Conservation (phyloP, 2,888 invertebrate genomes). For the Periphyllus acericola region DNA sequence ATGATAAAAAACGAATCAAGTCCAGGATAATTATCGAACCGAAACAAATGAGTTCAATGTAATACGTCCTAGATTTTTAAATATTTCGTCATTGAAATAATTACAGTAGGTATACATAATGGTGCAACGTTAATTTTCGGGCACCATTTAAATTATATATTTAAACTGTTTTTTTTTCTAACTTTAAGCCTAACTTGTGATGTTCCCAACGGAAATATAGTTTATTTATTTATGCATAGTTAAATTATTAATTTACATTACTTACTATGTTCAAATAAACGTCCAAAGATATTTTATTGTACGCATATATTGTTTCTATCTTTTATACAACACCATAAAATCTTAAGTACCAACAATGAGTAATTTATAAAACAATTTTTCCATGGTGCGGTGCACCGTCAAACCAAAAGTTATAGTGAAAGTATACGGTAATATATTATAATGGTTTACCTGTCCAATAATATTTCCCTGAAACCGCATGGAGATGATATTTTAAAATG, state of each 20-base stretch:
- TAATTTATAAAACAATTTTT: not conserved
- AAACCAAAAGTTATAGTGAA: not conserved
- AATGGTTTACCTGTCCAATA: too few relatives aligned
- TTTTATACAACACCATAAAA: not conserved
- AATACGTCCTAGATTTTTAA: constrained; percentile 41
- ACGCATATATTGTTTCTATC: not conserved
- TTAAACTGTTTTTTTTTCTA: not conserved
- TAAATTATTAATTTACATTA: not conserved
- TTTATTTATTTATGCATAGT: not conserved
- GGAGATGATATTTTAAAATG: too few relatives aligned
- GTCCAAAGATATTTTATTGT: not conserved
- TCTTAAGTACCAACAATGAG: too few relatives aligned
- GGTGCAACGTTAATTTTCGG: constrained; percentile 7
- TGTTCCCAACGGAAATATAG: not conserved
- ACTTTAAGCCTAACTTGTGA: not conserved
- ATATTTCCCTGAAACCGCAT: too few relatives aligned
- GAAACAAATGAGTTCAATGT: constrained; percentile 53
- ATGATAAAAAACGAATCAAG: constrained; percentile 17
- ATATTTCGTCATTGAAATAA: constrained; percentile 34
- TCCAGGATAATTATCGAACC: constrained; percentile 8
- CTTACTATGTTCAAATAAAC: not conserved
- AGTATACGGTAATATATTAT: not conserved
- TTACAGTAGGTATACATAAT: not conserved
- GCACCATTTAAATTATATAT: not conserved
- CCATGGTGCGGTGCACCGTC: not conserved